Conservation (phyloP, 2,113 vertebrate species). For the Gambusia holbrooki region DNA sequence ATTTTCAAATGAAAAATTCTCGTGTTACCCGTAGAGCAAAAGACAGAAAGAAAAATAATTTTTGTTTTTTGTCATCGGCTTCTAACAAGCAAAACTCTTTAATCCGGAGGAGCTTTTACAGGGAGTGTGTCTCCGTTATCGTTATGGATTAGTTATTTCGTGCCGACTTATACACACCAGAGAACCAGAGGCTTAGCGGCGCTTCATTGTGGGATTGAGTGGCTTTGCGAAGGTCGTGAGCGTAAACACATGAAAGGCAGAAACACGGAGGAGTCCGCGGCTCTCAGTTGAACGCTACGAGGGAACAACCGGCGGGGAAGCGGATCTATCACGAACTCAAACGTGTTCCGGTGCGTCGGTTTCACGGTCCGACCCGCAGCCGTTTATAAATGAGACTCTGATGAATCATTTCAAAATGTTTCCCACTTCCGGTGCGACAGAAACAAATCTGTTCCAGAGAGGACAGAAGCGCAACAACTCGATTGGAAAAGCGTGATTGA, state of each 20-base stretch:
- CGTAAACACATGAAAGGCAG: not conserved
- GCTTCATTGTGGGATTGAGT: not conserved
- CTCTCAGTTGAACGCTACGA: not conserved
- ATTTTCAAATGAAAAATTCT: not conserved
- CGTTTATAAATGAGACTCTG: not conserved
- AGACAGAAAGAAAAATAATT: not conserved
- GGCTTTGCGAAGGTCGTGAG: not conserved
- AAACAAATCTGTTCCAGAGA: not conserved
- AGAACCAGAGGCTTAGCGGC: not conserved
- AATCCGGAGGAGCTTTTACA: not conserved
- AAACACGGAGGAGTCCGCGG: not conserved
- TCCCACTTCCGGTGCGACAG: not conserved
- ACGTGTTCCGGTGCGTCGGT: not conserved
- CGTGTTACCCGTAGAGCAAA: too few relatives aligned
- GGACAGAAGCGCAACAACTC: not conserved
- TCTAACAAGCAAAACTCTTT: not conserved
- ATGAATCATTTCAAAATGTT: not conserved
- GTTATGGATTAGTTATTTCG: not conserved
- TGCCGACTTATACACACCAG: not conserved
- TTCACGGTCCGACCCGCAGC: too few relatives aligned
- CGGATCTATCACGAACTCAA: not conserved
- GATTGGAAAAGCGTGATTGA: not conserved
- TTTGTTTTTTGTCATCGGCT: not conserved
- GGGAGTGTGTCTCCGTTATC: not conserved
- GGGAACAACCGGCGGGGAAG: not conserved